Evolutionary conservation across 2,888 invertebrate genomes (phyloP).

Genomic region (Acrobasis repandana): DNA sequence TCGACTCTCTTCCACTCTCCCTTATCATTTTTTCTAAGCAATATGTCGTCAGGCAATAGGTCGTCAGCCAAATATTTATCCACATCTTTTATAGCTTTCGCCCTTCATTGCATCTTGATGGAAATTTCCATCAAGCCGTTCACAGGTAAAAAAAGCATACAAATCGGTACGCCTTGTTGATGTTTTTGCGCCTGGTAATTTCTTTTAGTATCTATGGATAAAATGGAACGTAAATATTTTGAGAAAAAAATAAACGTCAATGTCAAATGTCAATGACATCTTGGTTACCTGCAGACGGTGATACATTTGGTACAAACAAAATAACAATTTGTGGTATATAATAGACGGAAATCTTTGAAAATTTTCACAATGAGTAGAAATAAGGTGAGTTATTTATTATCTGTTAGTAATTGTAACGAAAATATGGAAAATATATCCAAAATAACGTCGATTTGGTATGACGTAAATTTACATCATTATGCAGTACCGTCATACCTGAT

Average conservation of each 20-base stretch:
- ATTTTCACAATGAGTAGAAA: constrained; percentile 17
- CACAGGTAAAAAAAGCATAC: constrained; percentile 13
- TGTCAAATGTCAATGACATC: constrained; percentile 9
- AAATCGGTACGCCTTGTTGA: constrained; percentile 8
- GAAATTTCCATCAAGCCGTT: constrained; percentile 10
- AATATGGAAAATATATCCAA: constrained; percentile 7
- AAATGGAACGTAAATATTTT: constrained; percentile 9
- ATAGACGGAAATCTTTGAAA: constrained; percentile 7
- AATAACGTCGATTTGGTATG: constrained; percentile 19
- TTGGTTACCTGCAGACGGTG: constrained; percentile 9
- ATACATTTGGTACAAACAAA: constrained; percentile 1
- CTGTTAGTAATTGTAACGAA: constrained; percentile 9
- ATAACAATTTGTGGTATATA: constrained; percentile 5
- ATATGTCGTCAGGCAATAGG: constrained; percentile 31
- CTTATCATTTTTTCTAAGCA: constrained; percentile 27
- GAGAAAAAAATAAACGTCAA: constrained; percentile 13
- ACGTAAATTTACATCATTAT: constrained; percentile 26
- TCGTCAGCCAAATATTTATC: constrained; percentile 30
- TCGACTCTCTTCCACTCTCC: constrained; percentile 31
- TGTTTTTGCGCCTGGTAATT: constrained; percentile 9
- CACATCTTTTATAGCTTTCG: constrained; percentile 34
- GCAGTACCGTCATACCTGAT: constrained; percentile 23
- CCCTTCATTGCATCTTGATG: constrained; percentile 14
- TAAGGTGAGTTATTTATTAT: constrained; percentile 13
- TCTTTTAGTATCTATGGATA: constrained; percentile 6